These are phyloP conservation scores for Motacilla tschutschensis DNA, from an alignment of 2,113 vertebrate genomes.

Conservation along the genomic window DNA sequence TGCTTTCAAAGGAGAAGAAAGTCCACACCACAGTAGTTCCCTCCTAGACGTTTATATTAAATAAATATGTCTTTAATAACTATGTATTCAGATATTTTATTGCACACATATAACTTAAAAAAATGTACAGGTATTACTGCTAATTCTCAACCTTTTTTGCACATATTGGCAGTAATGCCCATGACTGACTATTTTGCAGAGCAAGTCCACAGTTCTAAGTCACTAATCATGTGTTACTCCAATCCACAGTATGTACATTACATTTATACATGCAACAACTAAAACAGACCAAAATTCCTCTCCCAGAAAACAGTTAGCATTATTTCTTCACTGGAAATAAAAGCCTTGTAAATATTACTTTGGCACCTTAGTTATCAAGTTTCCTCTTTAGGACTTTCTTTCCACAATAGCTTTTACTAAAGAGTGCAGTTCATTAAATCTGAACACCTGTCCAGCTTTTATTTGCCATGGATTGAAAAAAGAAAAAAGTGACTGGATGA, in stretches of 20 bases:
- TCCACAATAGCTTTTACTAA: background rate
- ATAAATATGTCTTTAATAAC: background rate
- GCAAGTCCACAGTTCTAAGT: background rate
- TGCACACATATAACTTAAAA: background rate
- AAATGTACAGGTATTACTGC: background rate
- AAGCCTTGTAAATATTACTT: background rate
- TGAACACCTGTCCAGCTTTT: background rate
- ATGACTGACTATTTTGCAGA: background rate
- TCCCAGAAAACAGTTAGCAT: background rate
- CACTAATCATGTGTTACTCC: background rate
- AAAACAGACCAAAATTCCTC: background rate
- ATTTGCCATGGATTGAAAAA: background rate
- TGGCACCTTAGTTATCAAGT: background rate
- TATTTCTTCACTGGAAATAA: background rate
- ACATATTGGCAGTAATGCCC: background rate
- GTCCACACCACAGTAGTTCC: background rate
- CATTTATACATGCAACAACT: background rate
- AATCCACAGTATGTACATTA: rapidly evolving
- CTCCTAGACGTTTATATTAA: background rate
- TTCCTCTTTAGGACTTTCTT: background rate
- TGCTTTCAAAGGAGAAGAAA: background rate
- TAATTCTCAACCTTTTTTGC: background rate
- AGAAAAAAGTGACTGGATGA: background rate
- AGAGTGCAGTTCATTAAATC: background rate
- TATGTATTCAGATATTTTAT: background rate